Evolutionary conservation across 2,113 vertebrate species (phyloP).

Genomic region (Synodontis membranacea): DNA sequence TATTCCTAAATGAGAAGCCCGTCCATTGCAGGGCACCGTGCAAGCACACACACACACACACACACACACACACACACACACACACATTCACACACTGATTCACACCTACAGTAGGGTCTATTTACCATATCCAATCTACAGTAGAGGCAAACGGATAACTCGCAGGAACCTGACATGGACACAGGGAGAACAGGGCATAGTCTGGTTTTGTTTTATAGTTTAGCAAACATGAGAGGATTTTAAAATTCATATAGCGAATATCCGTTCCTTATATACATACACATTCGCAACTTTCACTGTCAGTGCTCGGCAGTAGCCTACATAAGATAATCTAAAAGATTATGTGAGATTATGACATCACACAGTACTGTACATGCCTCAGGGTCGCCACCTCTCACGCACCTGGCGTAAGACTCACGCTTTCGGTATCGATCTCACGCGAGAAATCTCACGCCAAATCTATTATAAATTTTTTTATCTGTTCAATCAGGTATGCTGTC

Average conservation of each 20-base stretch:
- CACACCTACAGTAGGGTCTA: not conserved
- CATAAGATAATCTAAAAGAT: not conserved
- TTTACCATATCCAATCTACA: not conserved
- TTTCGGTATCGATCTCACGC: too few relatives aligned
- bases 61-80: not conserved
- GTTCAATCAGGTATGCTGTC: too few relatives aligned
- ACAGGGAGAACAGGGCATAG: not conserved
- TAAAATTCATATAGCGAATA: not conserved
- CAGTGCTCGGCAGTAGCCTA: not conserved
- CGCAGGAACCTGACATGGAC: not conserved
- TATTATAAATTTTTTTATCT: too few relatives aligned
- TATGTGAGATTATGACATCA: not conserved
- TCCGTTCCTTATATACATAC: not conserved
- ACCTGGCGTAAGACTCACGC: too few relatives aligned
- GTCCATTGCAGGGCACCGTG: not conserved
- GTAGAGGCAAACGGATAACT: not conserved
- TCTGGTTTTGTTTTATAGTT: too few relatives aligned
- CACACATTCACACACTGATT: not conserved
- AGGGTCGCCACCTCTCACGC: too few relatives aligned
- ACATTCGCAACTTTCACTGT: not conserved
- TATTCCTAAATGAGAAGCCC: not conserved
- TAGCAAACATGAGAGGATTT: not conserved
- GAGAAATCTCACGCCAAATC: too few relatives aligned
- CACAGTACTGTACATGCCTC: too few relatives aligned
- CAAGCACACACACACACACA: not conserved